These are phyloP conservation scores for Drosophila burlai DNA, from an alignment of 1,140 invertebrate genomes.

Conservation along the genomic window DNA sequence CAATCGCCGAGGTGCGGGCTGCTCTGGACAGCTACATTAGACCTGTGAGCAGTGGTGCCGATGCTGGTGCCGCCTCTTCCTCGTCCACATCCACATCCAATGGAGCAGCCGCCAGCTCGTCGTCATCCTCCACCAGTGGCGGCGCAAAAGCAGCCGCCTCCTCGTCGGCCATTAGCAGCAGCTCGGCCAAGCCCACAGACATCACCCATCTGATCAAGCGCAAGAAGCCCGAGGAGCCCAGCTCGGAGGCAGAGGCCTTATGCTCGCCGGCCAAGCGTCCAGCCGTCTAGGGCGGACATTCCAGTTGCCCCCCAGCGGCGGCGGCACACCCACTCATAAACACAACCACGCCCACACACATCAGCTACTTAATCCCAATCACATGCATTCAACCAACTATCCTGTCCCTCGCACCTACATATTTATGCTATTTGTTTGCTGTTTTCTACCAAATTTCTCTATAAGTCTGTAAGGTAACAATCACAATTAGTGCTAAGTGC, in stretches of 20 bases:
- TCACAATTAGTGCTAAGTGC: constrained; percentile 81
- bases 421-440: constrained; percentile 70
- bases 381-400: constrained; percentile 36
- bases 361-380: constrained; percentile 33
- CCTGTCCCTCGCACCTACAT: constrained; percentile 37
- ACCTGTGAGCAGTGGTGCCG: constrained; percentile 57
- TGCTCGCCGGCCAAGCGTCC: constrained; percentile 79
- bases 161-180: constrained; percentile 72
- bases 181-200: constrained; percentile 79
- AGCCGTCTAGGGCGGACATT: constrained; percentile 73
- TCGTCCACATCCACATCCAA: constrained; percentile 45
- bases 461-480: constrained; percentile 79
- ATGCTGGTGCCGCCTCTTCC: constrained; percentile 59
- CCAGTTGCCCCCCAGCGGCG: constrained; percentile 54
- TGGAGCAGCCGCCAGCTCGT: constrained; percentile 51
- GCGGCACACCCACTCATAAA: constrained; percentile 28
- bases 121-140: constrained; percentile 46
- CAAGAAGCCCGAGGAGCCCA: constrained; percentile 82
- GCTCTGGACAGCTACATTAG: constrained; percentile 81
- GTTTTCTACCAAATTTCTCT: constrained; percentile 68
- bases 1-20: constrained; percentile 80
- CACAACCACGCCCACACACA: constrained; percentile 33
- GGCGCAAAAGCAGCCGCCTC: constrained; percentile 25
- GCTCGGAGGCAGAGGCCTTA: constrained; percentile 75
- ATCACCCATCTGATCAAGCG: constrained; percentile 84